These are phyloP conservation scores for Saccostrea echinata DNA, from an alignment of 1,140 invertebrate genomes.

Conservation along the genomic window DNA sequence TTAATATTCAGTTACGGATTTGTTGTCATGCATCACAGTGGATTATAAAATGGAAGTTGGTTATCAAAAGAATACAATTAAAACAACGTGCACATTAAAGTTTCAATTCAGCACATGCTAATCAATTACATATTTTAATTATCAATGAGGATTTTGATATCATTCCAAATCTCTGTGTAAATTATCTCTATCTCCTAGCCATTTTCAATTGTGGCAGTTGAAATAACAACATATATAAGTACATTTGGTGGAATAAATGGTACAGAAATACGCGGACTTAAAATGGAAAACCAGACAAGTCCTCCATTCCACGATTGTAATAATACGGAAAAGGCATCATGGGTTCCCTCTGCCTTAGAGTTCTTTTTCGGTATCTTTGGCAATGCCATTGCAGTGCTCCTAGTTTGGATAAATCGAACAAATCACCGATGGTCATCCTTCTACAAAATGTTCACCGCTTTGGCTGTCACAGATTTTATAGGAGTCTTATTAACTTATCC, in stretches of 20 bases:
- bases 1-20: no score
- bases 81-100: no score
- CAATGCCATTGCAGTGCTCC: background rate
- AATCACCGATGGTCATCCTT: conserved; percentile 32
- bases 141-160: no score
- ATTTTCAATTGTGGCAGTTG: no score
- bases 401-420: background rate
- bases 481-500: background rate
- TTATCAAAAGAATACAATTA: no score
- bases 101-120: no score
- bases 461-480: conserved; percentile 27
- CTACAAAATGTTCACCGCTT: conserved; percentile 19
- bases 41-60: no score
- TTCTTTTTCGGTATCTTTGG: conserved; percentile 18
- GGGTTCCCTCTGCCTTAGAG: background rate
- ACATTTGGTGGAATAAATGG: background rate
- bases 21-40: no score
- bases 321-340: background rate
- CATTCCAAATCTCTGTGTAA: no score
- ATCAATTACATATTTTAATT: no score
- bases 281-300: background rate
- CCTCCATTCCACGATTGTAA: background rate
- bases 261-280: no score
- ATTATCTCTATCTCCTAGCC: no score
- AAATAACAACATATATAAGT: background rate